Evolutionary conservation across 2,888 invertebrate genomes (phyloP).

Genomic region (Masnerella sp.): DNA sequence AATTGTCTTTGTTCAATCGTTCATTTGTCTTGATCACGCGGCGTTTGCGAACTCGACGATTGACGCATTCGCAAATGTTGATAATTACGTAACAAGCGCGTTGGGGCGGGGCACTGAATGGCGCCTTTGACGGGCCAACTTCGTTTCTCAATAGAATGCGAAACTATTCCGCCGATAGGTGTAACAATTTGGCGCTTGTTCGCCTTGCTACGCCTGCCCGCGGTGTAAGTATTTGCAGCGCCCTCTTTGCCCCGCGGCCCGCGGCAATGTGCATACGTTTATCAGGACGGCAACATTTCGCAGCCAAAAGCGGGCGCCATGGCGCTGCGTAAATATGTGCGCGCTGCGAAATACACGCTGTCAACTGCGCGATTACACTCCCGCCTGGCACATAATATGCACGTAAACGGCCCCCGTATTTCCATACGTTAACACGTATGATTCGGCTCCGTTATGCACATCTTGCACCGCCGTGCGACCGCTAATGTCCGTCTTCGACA

Average conservation of each 20-base stretch:
- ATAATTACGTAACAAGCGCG: constrained; percentile 21
- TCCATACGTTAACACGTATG: constrained; percentile 22
- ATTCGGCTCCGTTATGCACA: constrained; percentile 23
- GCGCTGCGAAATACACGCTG: constrained; percentile 57
- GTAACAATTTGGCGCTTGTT: constrained; percentile 43
- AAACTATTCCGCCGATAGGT: constrained; percentile 48
- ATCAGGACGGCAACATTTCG: constrained; percentile 65
- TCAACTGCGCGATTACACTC: constrained; percentile 65
- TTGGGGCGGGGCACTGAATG: constrained; percentile 5
- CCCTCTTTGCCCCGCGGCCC: constrained; percentile 23
- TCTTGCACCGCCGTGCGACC: constrained; percentile 45
- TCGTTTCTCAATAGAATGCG: constrained; percentile 46
- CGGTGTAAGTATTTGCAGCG: constrained; percentile 42
- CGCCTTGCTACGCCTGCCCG: constrained; percentile 29
- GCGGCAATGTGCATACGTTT: constrained; percentile 65
- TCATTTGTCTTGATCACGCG: no score
- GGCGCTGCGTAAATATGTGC: constrained; percentile 66
- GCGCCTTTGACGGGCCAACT: constrained; percentile 35
- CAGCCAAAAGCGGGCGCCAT: constrained; percentile 51
- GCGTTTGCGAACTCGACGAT: neutral
- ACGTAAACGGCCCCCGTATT: constrained; percentile 9
- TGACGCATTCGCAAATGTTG: constrained; percentile 26
- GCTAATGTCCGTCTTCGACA: constrained; percentile 59
- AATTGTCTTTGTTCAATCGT: no score
- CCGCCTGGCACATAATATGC: constrained; percentile 25